A percentile compares a stretch with the other conserved stretches of the same genome.
Conservation (phyloP, 1,140 invertebrate genomes). For the Steinernema khuongi region DNA sequence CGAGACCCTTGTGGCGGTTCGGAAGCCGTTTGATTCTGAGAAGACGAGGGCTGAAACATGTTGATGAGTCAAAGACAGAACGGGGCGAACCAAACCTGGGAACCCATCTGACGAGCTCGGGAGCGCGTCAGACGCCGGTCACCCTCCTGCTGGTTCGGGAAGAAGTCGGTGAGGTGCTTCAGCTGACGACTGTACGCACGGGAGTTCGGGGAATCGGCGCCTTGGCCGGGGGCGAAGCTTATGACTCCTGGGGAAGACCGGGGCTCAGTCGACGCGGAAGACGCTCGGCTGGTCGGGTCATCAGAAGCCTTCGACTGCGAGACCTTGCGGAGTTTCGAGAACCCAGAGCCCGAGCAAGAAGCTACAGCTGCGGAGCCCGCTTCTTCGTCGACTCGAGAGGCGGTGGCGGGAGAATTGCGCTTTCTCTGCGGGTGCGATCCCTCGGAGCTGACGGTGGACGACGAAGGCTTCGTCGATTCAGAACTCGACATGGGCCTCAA, state of each 20-base stretch:
- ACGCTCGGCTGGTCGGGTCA: background rate
- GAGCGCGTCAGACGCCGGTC: slow-evolving; percentile 32
- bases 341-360: background rate
- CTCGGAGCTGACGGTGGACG: background rate
- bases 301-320: background rate
- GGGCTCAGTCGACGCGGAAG: background rate
- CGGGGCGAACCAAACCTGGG: background rate
- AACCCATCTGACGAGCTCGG: slow-evolving; percentile 27
- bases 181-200: background rate
- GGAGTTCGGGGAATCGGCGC: background rate
- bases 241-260: background rate
- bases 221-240: background rate
- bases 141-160: slow-evolving; percentile 25
- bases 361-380: background rate
- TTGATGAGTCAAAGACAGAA: background rate
- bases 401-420: background rate
- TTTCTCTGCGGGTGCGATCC: background rate
- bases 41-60: background rate
- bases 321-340: background rate
- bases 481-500: slow-evolving; percentile 7
- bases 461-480: slow-evolving; percentile 13
- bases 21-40: background rate
- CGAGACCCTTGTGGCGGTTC: background rate
- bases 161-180: slow-evolving; percentile 31
- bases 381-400: background rate